These are phyloP conservation scores for Silurus meridionalis DNA, from an alignment of 2,113 vertebrate species.

Conservation along the genomic window DNA sequence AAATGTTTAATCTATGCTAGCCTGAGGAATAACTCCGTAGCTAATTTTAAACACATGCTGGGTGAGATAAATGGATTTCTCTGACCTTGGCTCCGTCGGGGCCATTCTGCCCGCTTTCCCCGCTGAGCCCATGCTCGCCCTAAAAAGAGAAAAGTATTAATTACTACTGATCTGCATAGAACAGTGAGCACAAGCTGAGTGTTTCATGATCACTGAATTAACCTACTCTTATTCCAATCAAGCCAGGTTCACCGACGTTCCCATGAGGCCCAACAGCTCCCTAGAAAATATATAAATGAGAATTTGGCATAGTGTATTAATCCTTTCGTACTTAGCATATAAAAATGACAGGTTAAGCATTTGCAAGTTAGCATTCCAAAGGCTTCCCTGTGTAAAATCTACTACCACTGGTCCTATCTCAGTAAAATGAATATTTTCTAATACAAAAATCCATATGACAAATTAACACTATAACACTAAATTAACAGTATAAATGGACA, in stretches of 20 bases:
- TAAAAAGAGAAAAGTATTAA: conserved; percentile 56
- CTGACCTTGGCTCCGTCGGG: conserved; percentile 85
- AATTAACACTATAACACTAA: conserved; percentile 2
- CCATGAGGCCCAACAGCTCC: conserved; percentile 82
- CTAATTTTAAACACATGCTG: not conserved
- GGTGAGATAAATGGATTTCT: conserved; percentile 12
- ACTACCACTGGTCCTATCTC: not conserved
- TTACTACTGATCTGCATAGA: conserved; percentile 12
- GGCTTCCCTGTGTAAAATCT: not conserved
- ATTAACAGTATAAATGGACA: conserved; percentile 1
- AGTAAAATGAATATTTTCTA: not conserved
- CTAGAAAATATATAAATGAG: conserved; percentile 63
- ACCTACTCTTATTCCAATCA: conserved; percentile 87
- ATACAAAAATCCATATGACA: not conserved
- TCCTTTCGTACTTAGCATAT: not conserved
- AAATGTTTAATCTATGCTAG: not conserved
- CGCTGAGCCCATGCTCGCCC: conserved; percentile 89
- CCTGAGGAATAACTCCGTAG: not conserved
- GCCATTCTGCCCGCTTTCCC: conserved; percentile 80
- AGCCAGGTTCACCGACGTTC: conserved; percentile 83
- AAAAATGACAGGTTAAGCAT: not conserved
- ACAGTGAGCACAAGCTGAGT: not conserved
- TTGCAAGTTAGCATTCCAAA: not conserved
- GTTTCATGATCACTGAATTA: conserved; percentile 11
- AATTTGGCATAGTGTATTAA: not conserved